These are phyloP conservation scores for Xanthia togata DNA, from an alignment of 2,888 invertebrate genomes.

Conservation along the genomic window DNA sequence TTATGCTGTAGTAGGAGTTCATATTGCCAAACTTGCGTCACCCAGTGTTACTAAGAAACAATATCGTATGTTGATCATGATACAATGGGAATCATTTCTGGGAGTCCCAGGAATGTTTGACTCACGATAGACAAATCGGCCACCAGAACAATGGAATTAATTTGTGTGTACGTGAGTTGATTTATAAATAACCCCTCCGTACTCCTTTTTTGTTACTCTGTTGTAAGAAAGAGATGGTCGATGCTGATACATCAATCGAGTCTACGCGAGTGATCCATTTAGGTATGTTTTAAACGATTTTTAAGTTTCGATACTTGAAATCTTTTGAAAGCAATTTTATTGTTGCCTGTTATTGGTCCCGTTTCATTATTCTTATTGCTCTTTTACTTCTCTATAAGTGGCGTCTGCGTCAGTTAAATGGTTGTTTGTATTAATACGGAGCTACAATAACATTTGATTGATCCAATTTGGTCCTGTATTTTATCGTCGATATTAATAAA, in stretches of 20 bases:
- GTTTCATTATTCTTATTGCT: constrained; percentile 33
- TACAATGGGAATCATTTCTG: constrained; percentile 63
- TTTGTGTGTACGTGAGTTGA: constrained; percentile 62
- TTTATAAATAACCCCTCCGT: constrained; percentile 53
- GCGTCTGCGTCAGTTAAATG: constrained; percentile 35
- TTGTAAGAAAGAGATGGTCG: constrained; percentile 42
- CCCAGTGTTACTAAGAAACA: constrained; percentile 57
- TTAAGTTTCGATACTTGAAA: constrained; percentile 50
- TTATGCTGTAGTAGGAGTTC: constrained; percentile 2
- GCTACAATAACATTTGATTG: constrained; percentile 25
- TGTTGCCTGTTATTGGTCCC: constrained; percentile 39
- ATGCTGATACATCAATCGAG: constrained; percentile 39
- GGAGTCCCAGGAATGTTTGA: constrained; percentile 68
- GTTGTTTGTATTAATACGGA: constrained; percentile 20
- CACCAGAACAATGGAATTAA: constrained; percentile 60
- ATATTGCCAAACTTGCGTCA: constrained; percentile 51
- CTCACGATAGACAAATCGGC: constrained; percentile 58
- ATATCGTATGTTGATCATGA: constrained; percentile 55
- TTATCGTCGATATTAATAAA: constrained; percentile 31
- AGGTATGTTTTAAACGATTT: constrained; percentile 40
- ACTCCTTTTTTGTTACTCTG: constrained; percentile 30
- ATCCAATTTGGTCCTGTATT: constrained; percentile 24
- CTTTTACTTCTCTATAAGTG: constrained; percentile 23
- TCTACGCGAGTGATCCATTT: constrained; percentile 46
- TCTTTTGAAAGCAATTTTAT: constrained; percentile 51